A percentile compares a stretch with the other conserved stretches of the same genome.
phyloP scores from a whole-genome alignment of 2,888 invertebrate species.

The Cataglyphis albicans region DNA sequence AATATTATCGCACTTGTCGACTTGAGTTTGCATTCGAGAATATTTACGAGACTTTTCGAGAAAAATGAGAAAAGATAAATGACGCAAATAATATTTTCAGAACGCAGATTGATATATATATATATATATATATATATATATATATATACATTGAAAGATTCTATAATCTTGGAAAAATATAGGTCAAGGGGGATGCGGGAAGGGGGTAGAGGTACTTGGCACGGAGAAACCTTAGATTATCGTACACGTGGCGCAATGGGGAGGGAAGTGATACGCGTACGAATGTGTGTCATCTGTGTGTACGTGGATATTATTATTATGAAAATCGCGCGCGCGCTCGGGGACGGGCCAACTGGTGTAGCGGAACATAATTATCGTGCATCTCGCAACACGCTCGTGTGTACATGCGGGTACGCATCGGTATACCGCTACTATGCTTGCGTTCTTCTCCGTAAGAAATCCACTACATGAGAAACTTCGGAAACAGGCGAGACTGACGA shows the following conservation, averaged over 20 bases:
- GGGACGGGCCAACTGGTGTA: constrained; percentile 41
- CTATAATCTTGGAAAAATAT: constrained; percentile 22
- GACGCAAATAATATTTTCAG: constrained; percentile 2
- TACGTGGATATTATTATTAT: constrained; percentile 9
- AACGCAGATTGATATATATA: background rate
- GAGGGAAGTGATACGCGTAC: background rate
- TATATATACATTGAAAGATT: background rate
- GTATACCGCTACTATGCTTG: constrained; percentile 32
- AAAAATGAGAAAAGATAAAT: constrained; percentile 13
- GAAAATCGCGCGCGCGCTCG: constrained; percentile 23
- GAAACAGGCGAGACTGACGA: constrained; percentile 32
- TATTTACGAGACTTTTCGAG: background rate
- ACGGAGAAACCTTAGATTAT: constrained; percentile 28
- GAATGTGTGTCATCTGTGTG: too few species aligned
- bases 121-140: too few species aligned
- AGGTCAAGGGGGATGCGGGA: background rate
- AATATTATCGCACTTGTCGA: constrained; percentile 16
- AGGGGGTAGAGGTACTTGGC: background rate
- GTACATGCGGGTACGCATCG: constrained; percentile 26
- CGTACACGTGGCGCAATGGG: constrained; percentile 5
- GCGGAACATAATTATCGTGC: constrained; percentile 56
- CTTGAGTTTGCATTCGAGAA: constrained; percentile 1
- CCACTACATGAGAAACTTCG: constrained; percentile 44
- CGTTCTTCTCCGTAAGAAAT: constrained; percentile 40
- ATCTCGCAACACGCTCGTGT: constrained; percentile 25